Conservation (phyloP, 2,797 vertebrate genomes). For the Selene dorsalis region DNA sequence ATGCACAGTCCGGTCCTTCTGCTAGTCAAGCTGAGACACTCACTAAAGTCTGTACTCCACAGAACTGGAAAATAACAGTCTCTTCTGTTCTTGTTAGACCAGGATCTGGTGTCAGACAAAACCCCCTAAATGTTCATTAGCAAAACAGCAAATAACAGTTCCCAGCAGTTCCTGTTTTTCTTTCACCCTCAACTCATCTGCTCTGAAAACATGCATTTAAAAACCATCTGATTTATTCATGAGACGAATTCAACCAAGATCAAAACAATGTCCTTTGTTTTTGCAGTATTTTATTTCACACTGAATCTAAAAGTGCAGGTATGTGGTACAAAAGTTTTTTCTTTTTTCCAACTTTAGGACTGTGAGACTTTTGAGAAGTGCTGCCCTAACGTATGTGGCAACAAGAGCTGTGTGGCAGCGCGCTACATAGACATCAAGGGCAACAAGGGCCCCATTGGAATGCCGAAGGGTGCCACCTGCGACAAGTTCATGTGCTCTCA, state of each 20-base stretch:
- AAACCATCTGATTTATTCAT: background rate
- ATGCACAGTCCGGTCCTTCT: background rate
- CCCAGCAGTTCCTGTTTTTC: background rate
- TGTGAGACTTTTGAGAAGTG: constrained; percentile 98
- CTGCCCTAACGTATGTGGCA: constrained; percentile 97
- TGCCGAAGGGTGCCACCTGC: constrained; percentile 95
- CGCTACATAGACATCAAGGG: constrained; percentile 94
- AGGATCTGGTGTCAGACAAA: background rate
- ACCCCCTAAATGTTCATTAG: background rate
- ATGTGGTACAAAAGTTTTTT: constrained; percentile 3
- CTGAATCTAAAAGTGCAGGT: background rate
- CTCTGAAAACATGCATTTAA: background rate
- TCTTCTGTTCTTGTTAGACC: background rate
- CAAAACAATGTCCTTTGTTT: background rate
- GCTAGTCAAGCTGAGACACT: background rate
- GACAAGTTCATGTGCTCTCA: constrained; percentile 98
- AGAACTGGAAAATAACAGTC: background rate
- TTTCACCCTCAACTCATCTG: background rate
- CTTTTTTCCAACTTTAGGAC: constrained; percentile 83
- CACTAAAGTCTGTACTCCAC: background rate
- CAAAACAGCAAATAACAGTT: background rate
- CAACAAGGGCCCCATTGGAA: constrained; percentile 92
- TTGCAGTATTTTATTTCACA: background rate
- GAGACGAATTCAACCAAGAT: background rate
- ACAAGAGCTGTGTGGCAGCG: constrained; percentile 95